Conservation (phyloP, 1,140 invertebrate genomes). For the Drosophila ananassae region DNA sequence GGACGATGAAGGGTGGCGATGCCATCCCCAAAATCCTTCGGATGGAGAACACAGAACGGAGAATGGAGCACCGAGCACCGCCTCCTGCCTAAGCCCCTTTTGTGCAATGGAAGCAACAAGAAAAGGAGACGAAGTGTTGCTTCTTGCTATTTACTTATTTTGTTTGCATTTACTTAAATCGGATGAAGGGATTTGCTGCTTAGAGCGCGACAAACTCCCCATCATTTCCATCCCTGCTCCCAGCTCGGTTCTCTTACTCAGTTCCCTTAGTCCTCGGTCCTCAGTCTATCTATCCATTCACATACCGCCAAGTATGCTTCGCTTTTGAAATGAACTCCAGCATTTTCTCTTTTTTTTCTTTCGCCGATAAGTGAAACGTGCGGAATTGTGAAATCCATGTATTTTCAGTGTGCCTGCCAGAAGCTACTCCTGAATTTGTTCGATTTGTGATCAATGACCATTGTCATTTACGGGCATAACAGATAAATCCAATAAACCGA, state of each 20-base stretch:
- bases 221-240: not conserved
- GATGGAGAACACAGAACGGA: not conserved
- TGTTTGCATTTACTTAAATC: conserved; percentile 83
- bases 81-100: conserved; percentile 57
- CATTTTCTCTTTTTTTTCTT: not conserved
- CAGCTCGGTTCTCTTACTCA: not conserved
- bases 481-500: conserved; percentile 51
- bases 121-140: conserved; percentile 56
- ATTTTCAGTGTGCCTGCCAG: conserved; percentile 24
- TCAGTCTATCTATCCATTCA: not conserved
- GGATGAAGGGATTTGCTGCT: conserved; percentile 82
- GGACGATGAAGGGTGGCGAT: conserved; percentile 18
- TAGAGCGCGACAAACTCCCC: conserved; percentile 67
- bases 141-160: conserved; percentile 83
- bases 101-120: conserved; percentile 28
- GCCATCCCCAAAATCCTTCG: not conserved
- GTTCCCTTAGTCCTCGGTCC: not conserved
- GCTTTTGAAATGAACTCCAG: conserved; percentile 52
- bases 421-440: conserved; percentile 13
- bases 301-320: conserved; percentile 13
- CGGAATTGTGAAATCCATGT: conserved; percentile 46
- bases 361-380: conserved; percentile 39
- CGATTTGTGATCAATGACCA: conserved; percentile 63
- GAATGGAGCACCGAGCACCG: not conserved
- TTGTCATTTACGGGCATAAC: conserved; percentile 44